Evolutionary conservation across 2,888 invertebrate genomes (phyloP), one percentile per base, ranked within the genome.

Genomic region (Lasioglossum oenotherae): DNA sequence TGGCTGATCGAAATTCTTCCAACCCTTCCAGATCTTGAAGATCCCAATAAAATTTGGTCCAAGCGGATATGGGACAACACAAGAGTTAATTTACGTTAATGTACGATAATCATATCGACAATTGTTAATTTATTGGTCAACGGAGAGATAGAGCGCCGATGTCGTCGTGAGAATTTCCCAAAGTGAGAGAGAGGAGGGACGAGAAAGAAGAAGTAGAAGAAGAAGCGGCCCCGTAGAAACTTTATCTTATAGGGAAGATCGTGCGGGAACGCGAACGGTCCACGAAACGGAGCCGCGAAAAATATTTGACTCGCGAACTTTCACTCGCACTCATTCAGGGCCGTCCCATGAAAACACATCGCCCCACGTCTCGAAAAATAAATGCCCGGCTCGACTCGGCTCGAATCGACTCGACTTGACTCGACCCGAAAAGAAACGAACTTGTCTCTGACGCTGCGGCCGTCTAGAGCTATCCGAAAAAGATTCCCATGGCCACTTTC

Each of bases 261-360:
- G 74, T 80, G 64, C 49, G 73, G 72, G 71, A 74, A 64, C 49
- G 73, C 69, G 71, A 74, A 64, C 71, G 78, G 84, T 83, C 79
- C 87, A 85, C 78, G 82, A 86, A 86, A 87, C 80, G 84, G 82
- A 88, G 80, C 82, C 84, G 85, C 84, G 87, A 91, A 87, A 90
- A 89, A 90, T 90, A 90, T 91, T 91, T 90, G 82, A 89, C 87
- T 91, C 88, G 64, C 74, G 74, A 90, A 93, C 93, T 93, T 93
- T 92, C 92, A 92, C 92, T 92, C 85, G 91, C 86, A 88, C 88
- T 90, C 85, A 90, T 89, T 90, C 91, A 92, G 92, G 92, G 90
- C 86, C 92, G 89, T 84, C 81, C 81, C 81, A 87, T 78, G 86
- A 91, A 89, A 91, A 91, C 85, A 81, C 87, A 82, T 75, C 67